Base-by-base conservation (phyloP, 2,113 vertebrate species). In the Gavia stellata region DNA sequence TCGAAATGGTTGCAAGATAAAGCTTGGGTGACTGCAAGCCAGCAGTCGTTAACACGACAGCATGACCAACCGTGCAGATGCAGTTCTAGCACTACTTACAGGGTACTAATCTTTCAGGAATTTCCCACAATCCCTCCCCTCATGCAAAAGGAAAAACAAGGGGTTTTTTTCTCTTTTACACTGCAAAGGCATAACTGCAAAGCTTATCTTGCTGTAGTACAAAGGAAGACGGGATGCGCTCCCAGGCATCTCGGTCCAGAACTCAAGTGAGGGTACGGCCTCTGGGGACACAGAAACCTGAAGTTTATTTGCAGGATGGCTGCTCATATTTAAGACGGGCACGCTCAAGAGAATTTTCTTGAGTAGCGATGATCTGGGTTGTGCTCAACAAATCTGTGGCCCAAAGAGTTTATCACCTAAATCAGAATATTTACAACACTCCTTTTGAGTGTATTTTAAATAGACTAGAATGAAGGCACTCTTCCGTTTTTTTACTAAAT, bases 81-180 rank as follows among this genome's bases (percentile, higher is more conserved):
- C 40, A 40, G 53, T 34, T 83, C 75, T 50, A 88, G 86, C n/a
- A 40, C 3, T 1, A 34, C 56, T 44, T 59, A 38, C 44, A 56
- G 77, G 59, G 52, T 8, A 77, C 14, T 42, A 56, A 88, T 86
- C 82, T 36, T 59, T 34, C 75, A 92, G 81, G 84, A 91, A 81
- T 72, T 66, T 73, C 83, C 91, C 86, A 81, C 83, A 82, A 42
- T 62, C 82, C 95, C 78, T 62, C 29, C 75, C 42, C 74, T 81
- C 0, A 2, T 28, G 86, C 66, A 65, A 79, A 94, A 94, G 38
- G 38, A 58, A 93, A 81, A 73, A 49, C 24, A 67, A 86, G 18
- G n/a, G n/a, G n/a, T n/a, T 5, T 16, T 81, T 86, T 59, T 40
- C 38, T 42, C 33, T 82, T 47, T 68, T 42, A 67, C 1, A 6